phyloP scores from a whole-genome alignment of 2,888 invertebrate species.

The Microdon myrmicae region DNA sequence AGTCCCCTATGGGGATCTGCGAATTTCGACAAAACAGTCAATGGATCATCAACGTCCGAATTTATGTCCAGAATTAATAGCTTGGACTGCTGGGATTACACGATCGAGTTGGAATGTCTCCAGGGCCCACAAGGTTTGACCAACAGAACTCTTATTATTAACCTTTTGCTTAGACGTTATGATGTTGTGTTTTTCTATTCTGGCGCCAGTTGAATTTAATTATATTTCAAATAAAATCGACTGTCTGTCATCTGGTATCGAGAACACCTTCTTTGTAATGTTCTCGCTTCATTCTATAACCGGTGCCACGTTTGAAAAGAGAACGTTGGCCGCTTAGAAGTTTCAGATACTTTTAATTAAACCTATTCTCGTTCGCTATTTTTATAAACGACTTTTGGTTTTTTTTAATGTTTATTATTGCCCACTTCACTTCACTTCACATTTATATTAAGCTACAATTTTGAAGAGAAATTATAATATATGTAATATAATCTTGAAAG shows the following conservation, averaged over 20 bases:
- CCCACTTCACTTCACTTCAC: no score
- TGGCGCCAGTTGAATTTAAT: neutral
- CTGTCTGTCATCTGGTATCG: no score
- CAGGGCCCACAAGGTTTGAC: constrained; percentile 78
- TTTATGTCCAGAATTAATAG: constrained; percentile 70
- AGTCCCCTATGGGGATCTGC: constrained; percentile 32
- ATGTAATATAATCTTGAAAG: no score
- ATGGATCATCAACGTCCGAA: constrained; percentile 15
- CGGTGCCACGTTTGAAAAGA: no score
- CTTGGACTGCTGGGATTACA: constrained; percentile 86
- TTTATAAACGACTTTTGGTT: no score
- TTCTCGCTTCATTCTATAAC: no score
- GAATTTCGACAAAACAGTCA: constrained; percentile 35
- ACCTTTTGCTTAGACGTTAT: neutral
- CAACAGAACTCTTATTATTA: constrained; percentile 5
- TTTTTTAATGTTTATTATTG: no score
- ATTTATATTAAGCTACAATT: no score
- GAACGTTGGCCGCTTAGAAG: no score
- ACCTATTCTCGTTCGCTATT: constrained; percentile 1
- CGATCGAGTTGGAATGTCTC: constrained; percentile 83
- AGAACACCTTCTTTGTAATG: no score
- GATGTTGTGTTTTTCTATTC: neutral
- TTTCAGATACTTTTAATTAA: no score
- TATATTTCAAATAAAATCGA: constrained; percentile 1
- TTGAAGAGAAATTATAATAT: no score